These are phyloP conservation scores for Cephus cinctus DNA, from an alignment of 1,140 invertebrate species.

Conservation along the genomic window DNA sequence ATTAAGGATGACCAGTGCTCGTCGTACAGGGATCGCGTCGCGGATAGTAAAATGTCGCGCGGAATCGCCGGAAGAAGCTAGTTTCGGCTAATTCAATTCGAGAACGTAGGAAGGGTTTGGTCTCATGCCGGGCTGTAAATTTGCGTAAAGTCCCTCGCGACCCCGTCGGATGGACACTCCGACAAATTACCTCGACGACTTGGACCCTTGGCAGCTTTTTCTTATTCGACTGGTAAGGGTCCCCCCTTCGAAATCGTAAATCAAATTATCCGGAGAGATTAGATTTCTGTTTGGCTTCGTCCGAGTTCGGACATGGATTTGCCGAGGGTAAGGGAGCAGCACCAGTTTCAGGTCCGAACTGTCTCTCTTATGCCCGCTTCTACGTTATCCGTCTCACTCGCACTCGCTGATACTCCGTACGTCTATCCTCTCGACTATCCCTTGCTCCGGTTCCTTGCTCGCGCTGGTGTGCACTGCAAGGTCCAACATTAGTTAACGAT, in stretches of 20 bases:
- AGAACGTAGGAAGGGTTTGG: constrained; percentile 27
- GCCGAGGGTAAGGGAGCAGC: constrained; percentile 32
- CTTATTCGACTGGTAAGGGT: not conserved
- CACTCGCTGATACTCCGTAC: constrained; percentile 17
- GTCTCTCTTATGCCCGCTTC: constrained; percentile 24
- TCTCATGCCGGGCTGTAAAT: constrained; percentile 29
- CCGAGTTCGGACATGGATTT: constrained; percentile 36
- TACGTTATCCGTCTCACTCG: constrained; percentile 24
- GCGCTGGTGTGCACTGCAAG: constrained; percentile 44
- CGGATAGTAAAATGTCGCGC: too few species aligned
- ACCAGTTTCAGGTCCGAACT: constrained; percentile 35
- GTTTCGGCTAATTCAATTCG: constrained; percentile 28
- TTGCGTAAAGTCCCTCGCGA: constrained; percentile 25
- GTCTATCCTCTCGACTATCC: constrained; percentile 25
- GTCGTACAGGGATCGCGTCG: too few species aligned
- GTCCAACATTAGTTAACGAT: constrained; percentile 59
- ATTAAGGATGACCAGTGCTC: constrained; percentile 39
- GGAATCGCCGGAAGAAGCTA: constrained; percentile 27
- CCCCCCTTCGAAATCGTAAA: constrained; percentile 37
- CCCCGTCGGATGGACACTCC: constrained; percentile 19
- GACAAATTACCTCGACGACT: constrained; percentile 38
- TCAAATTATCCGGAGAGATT: constrained; percentile 51
- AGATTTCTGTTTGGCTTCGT: constrained; percentile 49
- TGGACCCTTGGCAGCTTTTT: constrained; percentile 19
- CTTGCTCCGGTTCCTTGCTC: constrained; percentile 1